These are phyloP conservation scores for Calameuta idolon DNA, from an alignment of 2,888 invertebrate genomes.

Conservation along the genomic window DNA sequence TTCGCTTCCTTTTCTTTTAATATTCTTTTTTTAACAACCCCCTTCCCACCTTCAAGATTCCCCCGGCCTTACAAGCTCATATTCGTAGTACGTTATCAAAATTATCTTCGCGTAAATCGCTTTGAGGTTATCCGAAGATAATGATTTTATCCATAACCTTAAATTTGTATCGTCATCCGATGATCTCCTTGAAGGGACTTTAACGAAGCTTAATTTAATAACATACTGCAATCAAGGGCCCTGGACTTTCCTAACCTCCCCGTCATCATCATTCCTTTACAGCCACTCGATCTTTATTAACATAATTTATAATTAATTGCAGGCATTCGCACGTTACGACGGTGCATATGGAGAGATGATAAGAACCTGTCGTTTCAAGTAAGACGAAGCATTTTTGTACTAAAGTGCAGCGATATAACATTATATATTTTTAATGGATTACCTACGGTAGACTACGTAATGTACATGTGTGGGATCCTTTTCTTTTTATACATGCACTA, in stretches of 20 bases:
- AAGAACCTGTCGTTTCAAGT: conserved; percentile 55
- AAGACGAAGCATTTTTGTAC: conserved; percentile 64
- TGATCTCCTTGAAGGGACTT: neutral
- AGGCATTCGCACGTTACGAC: conserved; percentile 53
- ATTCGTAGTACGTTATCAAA: neutral
- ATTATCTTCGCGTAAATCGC: neutral
- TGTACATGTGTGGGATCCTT: conserved; percentile 48
- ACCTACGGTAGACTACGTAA: conserved; percentile 57
- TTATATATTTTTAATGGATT: conserved; percentile 53
- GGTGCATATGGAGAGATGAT: conserved; percentile 50
- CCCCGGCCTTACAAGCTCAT: neutral
- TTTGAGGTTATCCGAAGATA: neutral
- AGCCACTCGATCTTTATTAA: conserved; percentile 41
- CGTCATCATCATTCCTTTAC: neutral
- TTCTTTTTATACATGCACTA: conserved; percentile 51
- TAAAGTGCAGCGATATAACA: conserved; percentile 65
- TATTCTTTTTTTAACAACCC: neutral
- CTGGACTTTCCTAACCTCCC: neutral
- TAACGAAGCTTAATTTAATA: neutral
- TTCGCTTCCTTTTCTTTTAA: conserved; percentile 18
- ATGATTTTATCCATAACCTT: neutral
- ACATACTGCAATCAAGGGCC: neutral
- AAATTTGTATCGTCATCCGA: neutral
- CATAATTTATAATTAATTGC: conserved; percentile 44
- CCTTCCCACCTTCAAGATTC: conserved; percentile 11